Percentiles rank a stretch among this genome's conserved stretches.
Conservation (phyloP, 2,888 invertebrate genomes). For the Meloe dianella region DNA sequence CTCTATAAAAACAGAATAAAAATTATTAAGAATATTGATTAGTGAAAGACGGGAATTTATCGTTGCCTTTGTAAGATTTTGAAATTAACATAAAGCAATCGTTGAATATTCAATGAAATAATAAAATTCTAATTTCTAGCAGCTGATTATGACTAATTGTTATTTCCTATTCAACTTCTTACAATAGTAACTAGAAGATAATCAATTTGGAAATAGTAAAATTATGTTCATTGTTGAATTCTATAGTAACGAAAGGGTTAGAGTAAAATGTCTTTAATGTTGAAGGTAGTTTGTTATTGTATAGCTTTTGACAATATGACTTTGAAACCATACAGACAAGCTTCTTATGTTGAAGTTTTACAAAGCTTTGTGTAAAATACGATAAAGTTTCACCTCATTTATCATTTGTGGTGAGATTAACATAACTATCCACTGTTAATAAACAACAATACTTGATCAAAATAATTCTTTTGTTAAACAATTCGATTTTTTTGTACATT, state of each 20-base stretch:
- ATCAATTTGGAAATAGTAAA: conserved; percentile 2
- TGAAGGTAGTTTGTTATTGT: neutral
- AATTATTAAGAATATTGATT: too few relatives aligned
- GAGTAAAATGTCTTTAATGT: neutral
- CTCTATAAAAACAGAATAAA: too few relatives aligned
- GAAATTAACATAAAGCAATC: neutral
- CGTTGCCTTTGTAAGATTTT: too few relatives aligned
- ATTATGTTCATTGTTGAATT: neutral
- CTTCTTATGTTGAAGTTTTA: neutral
- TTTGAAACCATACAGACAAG: neutral
- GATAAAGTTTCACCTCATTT: neutral
- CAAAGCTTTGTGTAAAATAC: neutral
- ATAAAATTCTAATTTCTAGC: neutral
- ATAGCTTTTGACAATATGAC: neutral
- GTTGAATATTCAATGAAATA: neutral
- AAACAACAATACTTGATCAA: neutral
- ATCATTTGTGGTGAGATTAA: neutral
- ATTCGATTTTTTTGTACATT: neutral
- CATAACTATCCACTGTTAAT: neutral
- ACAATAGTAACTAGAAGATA: conserved; percentile 1
- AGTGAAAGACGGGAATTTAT: too few relatives aligned
- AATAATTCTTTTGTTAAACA: neutral
- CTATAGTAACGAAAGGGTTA: neutral
- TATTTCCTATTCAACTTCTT: neutral
- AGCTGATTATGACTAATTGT: neutral